Conservation (phyloP, 2,797 vertebrate species). For the Paramormyrops hopkinsi region DNA sequence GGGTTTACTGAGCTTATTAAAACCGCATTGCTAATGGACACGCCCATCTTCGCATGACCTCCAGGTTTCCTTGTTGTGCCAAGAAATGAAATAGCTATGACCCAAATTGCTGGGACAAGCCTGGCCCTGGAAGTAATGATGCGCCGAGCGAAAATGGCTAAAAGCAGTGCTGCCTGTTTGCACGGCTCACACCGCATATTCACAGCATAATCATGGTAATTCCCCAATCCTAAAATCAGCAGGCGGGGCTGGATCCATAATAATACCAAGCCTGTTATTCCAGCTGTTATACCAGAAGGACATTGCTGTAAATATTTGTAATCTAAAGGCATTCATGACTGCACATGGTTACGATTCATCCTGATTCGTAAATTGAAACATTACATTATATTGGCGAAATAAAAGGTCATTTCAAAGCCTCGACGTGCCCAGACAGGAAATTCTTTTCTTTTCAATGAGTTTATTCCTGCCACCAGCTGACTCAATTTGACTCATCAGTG, state of each 20-base stretch:
- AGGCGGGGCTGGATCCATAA: not conserved
- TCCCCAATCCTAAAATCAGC: not conserved
- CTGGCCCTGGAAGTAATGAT: constrained; percentile 35
- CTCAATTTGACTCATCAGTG: constrained; percentile 46
- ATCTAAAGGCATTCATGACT: not conserved
- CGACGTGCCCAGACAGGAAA: not conserved
- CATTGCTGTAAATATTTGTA: not conserved
- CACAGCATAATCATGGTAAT: constrained; percentile 14
- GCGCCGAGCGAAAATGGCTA: constrained; percentile 23
- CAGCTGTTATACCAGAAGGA: not conserved
- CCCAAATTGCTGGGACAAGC: constrained; percentile 36
- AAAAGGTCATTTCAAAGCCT: not conserved
- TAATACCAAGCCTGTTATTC: not conserved
- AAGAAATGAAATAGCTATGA: constrained; percentile 40
- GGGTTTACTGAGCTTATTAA: constrained; percentile 29
- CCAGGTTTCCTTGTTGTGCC: constrained; percentile 43
- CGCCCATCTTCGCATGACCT: constrained; percentile 38
- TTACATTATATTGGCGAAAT: not conserved
- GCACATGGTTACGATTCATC: not conserved
- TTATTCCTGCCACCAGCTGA: constrained; percentile 38
- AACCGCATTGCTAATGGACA: constrained; percentile 32
- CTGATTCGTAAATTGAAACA: not conserved
- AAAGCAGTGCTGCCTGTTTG: not conserved
- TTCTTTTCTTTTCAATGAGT: not conserved
- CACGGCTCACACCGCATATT: not conserved